These are phyloP conservation scores for Zeuzera pyrina DNA, from an alignment of 2,888 invertebrate species.

Conservation along the genomic window DNA sequence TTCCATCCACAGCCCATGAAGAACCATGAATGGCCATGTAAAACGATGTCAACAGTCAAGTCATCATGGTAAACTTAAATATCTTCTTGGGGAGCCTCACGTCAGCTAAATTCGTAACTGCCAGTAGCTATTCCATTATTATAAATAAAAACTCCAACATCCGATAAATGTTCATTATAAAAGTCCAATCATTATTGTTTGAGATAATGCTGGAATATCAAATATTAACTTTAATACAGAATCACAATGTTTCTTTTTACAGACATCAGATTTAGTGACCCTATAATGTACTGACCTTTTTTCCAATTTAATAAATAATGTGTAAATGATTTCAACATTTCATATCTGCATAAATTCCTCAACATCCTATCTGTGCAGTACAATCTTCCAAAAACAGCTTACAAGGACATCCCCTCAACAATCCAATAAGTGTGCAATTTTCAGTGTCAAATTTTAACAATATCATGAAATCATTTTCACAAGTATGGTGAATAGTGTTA, in stretches of 20 bases:
- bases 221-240: slow-evolving; percentile 70
- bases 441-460: slow-evolving; percentile 23
- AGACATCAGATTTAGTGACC: slow-evolving; percentile 53
- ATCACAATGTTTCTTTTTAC: slow-evolving; percentile 42
- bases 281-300: slow-evolving; percentile 67
- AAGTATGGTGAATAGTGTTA: slow-evolving; percentile 51
- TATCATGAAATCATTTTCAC: slow-evolving; percentile 44
- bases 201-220: slow-evolving; percentile 70
- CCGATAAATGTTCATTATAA: slow-evolving; percentile 62
- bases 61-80: slow-evolving; percentile 37
- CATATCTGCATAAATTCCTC: slow-evolving; percentile 27
- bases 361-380: slow-evolving; percentile 27
- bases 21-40: slow-evolving; percentile 28
- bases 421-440: slow-evolving; percentile 21
- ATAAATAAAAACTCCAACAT: slow-evolving; percentile 65
- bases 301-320: slow-evolving; percentile 34
- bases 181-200: slow-evolving; percentile 64
- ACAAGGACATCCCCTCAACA: slow-evolving; percentile 20
- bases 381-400: slow-evolving; percentile 26
- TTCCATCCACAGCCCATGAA: slow-evolving; percentile 27
- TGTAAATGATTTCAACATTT: slow-evolving; percentile 33
- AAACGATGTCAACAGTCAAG: slow-evolving; percentile 28
- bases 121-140: slow-evolving; percentile 49
- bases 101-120: slow-evolving; percentile 55
- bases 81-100: slow-evolving; percentile 40